A percentile compares a stretch with the other conserved stretches of the same genome.
Conservation (phyloP, 2,113 vertebrate genomes). For the Barbus barbus region DNA sequence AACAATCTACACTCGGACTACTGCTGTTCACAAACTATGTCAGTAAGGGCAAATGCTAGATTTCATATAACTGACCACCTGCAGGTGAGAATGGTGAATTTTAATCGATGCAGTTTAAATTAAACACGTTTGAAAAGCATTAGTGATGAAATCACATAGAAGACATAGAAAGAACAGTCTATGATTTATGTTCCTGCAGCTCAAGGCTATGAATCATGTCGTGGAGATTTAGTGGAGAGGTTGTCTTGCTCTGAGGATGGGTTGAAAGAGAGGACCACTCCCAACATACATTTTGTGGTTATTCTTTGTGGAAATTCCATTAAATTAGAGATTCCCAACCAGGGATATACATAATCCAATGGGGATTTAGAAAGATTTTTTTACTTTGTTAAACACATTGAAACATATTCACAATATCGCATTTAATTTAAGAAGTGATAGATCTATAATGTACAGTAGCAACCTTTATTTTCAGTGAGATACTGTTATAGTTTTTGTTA, state of each 20-base stretch:
- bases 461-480: too few relatives aligned
- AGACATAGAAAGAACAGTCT: background rate
- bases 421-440: too few relatives aligned
- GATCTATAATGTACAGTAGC: too few relatives aligned
- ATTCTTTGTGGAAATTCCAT: background rate
- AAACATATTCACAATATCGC: too few relatives aligned
- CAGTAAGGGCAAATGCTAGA: background rate
- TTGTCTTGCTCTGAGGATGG: background rate
- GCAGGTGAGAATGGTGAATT: background rate
- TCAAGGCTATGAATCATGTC: constrained; percentile 1
- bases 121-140: background rate
- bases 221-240: background rate
- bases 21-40: background rate
- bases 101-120: background rate
- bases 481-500: too few relatives aligned
- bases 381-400: too few relatives aligned
- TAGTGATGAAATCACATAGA: background rate
- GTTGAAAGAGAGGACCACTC: constrained; percentile 5
- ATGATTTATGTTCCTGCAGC: background rate
- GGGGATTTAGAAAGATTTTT: background rate
- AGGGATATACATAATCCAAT: background rate
- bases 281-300: background rate
- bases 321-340: background rate
- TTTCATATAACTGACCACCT: background rate
- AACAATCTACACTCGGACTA: constrained; percentile 4